Evolutionary conservation across 2,888 invertebrate species (phyloP), one percentile per base, ranked within the genome.

Genomic region (Ariolimax columbianus): DNA sequence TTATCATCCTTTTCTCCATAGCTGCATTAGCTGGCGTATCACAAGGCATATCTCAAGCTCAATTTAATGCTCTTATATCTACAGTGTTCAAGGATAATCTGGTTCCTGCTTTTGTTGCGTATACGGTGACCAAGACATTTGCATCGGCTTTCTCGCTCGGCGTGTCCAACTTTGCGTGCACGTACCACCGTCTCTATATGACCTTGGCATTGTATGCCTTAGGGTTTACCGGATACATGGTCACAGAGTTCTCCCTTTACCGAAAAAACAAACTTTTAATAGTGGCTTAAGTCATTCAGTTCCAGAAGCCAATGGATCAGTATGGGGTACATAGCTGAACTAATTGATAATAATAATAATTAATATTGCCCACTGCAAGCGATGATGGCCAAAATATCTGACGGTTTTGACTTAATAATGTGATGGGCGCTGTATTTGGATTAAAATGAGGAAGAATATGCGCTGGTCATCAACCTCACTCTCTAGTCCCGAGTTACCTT

Each of bases 1-100:
- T 72, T 0, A 68, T 86, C 17, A 83, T 90, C 30, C 73, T 81
- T 26, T 91, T 89, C 87, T 63, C 88, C 4, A 85, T 92, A 26
- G 89, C 90, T 1, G 86, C 89, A n/a, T 43, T 89, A 0, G 91
- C 91, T 88, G 92, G 91, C 2, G 40, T 91, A 19, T 87, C 90
- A 0, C 91, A 92, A 80, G 91, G 91, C 3, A 91, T 92, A 40
- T 90, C 90, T 89, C 91, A 91, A 75, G 90, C 91, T 30, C 91
- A 92, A 84, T 90, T 90, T 23, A 91, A 90, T 78, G 91, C 91
- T n/a, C 80, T 91, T 73, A 86, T 91, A 38, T 90, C 90, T 11
- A 77, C 88, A 23, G 85, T 91, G 47, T 91, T 91, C 82, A 88
- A 89, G 0, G 87, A 91, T 23, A 89, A 90, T 75, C 88, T 86